These are phyloP conservation scores for Cotesia glomerata DNA, from an alignment of 1,140 invertebrate genomes.

Conservation along the genomic window DNA sequence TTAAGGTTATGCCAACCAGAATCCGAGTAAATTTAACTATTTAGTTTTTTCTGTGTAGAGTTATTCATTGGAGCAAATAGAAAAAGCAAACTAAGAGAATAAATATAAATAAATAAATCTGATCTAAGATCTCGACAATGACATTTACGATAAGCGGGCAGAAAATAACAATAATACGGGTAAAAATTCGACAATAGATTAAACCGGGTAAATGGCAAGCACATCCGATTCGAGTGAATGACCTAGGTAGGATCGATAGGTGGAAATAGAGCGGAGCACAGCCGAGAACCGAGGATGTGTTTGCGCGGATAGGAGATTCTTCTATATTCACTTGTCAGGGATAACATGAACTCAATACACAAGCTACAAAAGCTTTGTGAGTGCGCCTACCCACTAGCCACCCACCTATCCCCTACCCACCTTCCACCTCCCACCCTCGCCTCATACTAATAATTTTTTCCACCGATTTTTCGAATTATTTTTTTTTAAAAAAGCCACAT, in stretches of 20 bases:
- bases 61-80: too few relatives aligned
- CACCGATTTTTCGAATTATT: neutral
- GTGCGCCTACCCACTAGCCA: neutral
- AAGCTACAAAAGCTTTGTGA: constrained; percentile 3
- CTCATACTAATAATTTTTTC: neutral
- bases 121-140: neutral
- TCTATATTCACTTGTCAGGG: neutral
- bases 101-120: too few relatives aligned
- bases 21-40: too few relatives aligned
- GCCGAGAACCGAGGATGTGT: neutral
- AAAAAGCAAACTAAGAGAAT: too few relatives aligned
- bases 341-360: neutral
- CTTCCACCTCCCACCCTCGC: too few relatives aligned
- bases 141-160: neutral
- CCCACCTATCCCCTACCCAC: too few relatives aligned
- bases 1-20: too few relatives aligned
- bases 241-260: constrained; percentile 6
- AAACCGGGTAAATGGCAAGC: neutral
- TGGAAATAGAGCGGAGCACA: constrained; percentile 11
- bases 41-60: too few relatives aligned
- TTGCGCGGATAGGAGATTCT: neutral
- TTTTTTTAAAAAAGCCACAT: constrained; percentile 13
- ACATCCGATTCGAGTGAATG: constrained; percentile 3
- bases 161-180: neutral
- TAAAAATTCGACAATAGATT: neutral